A percentile compares a stretch with the other conserved stretches of the same genome.
These are phyloP conservation scores for Drosophila mojavensis DNA, from an alignment of 1,140 invertebrate species.

Conservation along the genomic window DNA sequence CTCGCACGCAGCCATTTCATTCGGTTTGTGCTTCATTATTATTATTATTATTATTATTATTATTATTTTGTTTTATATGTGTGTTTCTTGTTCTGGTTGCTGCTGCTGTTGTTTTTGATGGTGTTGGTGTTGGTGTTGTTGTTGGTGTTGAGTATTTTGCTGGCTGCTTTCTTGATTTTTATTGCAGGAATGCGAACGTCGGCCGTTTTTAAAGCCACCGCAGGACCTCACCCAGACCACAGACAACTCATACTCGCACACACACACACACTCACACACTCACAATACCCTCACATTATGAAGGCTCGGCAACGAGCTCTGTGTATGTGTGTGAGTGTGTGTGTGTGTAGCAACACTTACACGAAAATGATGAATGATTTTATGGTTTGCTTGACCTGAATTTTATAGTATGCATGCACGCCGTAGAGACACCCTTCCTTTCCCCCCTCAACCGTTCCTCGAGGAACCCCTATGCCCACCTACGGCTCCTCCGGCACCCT, in stretches of 20 bases:
- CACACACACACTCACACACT: conserved; percentile 29
- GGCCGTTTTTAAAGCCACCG: conserved; percentile 77
- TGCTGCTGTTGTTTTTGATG: conserved; percentile 27
- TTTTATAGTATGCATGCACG: conserved; percentile 82
- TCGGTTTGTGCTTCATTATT: conserved; percentile 62
- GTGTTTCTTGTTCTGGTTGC: conserved; percentile 8
- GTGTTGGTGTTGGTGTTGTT: conserved; percentile 32
- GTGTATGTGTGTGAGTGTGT: conserved; percentile 35
- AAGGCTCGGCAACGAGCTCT: conserved; percentile 55
- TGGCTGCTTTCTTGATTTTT: conserved; percentile 76
- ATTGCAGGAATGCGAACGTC: conserved; percentile 80
- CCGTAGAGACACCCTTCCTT: not conserved
- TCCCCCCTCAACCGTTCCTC: too few species aligned
- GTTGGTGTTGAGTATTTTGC: conserved; percentile 49
- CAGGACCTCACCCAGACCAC: conserved; percentile 45
- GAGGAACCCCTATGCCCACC: conserved; percentile 2
- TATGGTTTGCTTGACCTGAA: conserved; percentile 83
- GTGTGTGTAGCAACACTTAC: conserved; percentile 73
- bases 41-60: conserved; percentile 78
- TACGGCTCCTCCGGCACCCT: not conserved
- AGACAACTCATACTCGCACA: conserved; percentile 30
- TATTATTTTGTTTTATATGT: conserved; percentile 77
- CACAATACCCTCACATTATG: conserved; percentile 9
- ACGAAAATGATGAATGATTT: conserved; percentile 84
- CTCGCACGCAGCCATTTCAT: conserved; percentile 50